Evolutionary conservation across 2,888 invertebrate species (phyloP).

Genomic region (Belgica antarctica): DNA sequence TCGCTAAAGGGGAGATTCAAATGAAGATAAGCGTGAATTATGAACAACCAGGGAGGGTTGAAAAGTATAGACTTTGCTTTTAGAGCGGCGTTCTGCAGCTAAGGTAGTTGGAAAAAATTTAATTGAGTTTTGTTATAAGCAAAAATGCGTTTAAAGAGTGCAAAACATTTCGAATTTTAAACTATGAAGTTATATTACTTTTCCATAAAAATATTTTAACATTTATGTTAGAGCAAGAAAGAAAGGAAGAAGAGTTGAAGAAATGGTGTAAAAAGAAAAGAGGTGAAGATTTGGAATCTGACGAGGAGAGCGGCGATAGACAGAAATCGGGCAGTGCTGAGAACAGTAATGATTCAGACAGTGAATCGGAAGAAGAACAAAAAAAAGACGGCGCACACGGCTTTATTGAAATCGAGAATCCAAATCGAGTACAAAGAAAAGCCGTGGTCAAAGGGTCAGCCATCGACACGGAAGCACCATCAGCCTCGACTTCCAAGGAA

Average conservation of each 20-base stretch:
- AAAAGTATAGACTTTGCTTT: no score
- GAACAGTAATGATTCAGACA: conserved; percentile 61
- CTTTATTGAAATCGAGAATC: conserved; percentile 94
- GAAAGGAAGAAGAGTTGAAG: conserved; percentile 73
- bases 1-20: background rate
- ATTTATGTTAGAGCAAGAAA: conserved; percentile 82
- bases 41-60: background rate
- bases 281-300: conserved; percentile 57
- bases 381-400: conserved; percentile 91
- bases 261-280: conserved; percentile 51
- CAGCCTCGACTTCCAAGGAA: conserved; percentile 49
- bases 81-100: no score
- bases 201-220: no score
- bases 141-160: no score
- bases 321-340: conserved; percentile 58
- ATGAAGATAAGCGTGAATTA: background rate
- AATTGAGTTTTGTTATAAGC: no score
- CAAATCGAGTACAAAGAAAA: conserved; percentile 86
- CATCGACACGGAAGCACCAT: conserved; percentile 47
- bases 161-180: no score
- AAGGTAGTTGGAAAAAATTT: no score
- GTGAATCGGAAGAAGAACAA: conserved; percentile 60
- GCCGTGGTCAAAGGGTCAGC: conserved; percentile 72
- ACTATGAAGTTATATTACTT: no score
- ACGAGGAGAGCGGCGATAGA: no score